Conservation (phyloP, 2,797 vertebrate genomes). For the Octomys mimax region DNA sequence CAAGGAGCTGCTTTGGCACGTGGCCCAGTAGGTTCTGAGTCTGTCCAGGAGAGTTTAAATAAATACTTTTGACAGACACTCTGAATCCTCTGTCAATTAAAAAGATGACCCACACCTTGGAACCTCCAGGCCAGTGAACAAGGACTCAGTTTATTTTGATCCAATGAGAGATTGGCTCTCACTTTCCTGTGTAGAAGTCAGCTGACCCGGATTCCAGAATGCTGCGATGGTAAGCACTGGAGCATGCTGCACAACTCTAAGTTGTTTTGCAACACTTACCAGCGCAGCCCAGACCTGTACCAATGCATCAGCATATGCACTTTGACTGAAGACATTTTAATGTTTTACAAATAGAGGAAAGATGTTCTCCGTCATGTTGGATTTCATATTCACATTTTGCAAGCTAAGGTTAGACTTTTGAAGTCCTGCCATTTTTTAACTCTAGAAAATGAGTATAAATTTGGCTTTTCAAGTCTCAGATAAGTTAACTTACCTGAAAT, state of each 20-base stretch:
- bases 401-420: neutral
- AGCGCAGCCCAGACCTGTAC: neutral
- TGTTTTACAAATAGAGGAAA: neutral
- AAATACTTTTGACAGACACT: conserved; percentile 47
- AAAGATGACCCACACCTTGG: neutral
- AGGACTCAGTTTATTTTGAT: neutral
- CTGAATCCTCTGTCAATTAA: conserved; percentile 60
- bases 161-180: neutral
- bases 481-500: neutral
- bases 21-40: conserved; percentile 13
- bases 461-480: neutral
- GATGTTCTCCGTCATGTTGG: accelerated
- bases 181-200: neutral
- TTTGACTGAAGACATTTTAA: neutral
- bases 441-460: conserved; percentile 29
- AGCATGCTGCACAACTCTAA: neutral
- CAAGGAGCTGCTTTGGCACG: conserved; percentile 63
- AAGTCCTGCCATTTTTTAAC: neutral
- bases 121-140: neutral
- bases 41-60: conserved; percentile 46
- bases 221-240: neutral
- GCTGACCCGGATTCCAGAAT: neutral
- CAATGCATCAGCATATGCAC: neutral
- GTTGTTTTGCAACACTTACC: neutral
- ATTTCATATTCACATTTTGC: neutral